phyloP scores from a whole-genome alignment of 2,888 invertebrate species.

The Lottia scabra region DNA sequence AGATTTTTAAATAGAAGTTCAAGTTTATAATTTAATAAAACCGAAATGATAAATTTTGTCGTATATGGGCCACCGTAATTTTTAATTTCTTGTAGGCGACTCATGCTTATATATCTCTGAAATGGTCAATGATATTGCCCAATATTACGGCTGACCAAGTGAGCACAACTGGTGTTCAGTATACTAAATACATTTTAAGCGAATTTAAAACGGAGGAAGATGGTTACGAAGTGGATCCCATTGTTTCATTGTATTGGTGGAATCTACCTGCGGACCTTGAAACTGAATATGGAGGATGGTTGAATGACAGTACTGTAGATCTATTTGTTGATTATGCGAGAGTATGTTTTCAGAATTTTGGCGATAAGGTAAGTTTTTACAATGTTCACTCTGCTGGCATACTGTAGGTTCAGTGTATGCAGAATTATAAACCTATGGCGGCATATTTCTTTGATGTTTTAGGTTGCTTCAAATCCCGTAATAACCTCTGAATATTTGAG shows the following conservation, averaged over 20 bases:
- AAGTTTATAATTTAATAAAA: too few species aligned
- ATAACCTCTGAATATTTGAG: too few species aligned
- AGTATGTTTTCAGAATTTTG: conserved; percentile 62
- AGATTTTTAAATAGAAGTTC: too few species aligned
- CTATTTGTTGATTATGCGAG: conserved; percentile 63
- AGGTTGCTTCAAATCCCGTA: too few species aligned
- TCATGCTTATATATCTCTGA: conserved; percentile 70
- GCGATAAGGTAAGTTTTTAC: conserved; percentile 48
- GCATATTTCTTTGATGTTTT: too few species aligned
- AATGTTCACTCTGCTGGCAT: too few species aligned
- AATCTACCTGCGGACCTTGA: conserved; percentile 65
- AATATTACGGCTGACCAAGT: conserved; percentile 71
- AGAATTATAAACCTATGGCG: too few species aligned
- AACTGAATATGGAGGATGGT: conserved; percentile 65
- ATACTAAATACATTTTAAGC: conserved; percentile 82
- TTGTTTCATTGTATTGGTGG: conserved; percentile 72
- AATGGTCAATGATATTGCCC: conserved; percentile 83
- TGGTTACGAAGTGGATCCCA: conserved; percentile 71
- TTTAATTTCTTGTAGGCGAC: conserved; percentile 36
- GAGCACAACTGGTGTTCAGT: conserved; percentile 79
- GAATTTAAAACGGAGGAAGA: conserved; percentile 73
- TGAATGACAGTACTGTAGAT: conserved; percentile 46
- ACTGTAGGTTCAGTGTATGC: too few species aligned
- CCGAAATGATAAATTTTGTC: too few species aligned
- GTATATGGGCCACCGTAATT: neutral